Conservation (phyloP, 1,140 invertebrate species). For the Macrocentrus cingulum region DNA sequence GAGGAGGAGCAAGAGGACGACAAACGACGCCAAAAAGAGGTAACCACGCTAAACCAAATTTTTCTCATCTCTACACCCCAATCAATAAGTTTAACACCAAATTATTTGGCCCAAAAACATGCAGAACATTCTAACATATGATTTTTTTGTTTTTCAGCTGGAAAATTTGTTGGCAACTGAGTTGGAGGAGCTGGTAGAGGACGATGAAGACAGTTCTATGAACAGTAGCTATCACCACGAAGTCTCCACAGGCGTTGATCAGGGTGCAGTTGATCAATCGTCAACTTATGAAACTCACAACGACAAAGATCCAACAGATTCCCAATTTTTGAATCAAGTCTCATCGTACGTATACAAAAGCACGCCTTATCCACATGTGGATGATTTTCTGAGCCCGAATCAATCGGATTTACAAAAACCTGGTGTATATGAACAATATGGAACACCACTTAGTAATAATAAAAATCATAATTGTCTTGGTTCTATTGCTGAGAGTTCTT, state of each 20-base stretch:
- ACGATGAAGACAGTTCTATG: slow-evolving; percentile 45
- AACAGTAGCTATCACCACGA: slow-evolving; percentile 48
- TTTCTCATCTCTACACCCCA: too few relatives aligned
- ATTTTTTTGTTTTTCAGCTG: slow-evolving; percentile 35
- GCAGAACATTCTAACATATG: background rate
- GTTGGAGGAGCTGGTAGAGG: slow-evolving; percentile 50
- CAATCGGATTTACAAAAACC: slow-evolving; percentile 37
- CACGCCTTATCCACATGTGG: slow-evolving; percentile 27
- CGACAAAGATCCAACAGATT: slow-evolving; percentile 31
- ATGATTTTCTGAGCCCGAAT: slow-evolving; percentile 26
- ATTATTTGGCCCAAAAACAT: too few relatives aligned
- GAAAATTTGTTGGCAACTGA: slow-evolving; percentile 43
- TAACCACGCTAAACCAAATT: slow-evolving; percentile 30
- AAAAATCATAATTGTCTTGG: slow-evolving; percentile 26
- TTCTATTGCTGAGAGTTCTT: slow-evolving; percentile 34
- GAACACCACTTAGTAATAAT: slow-evolving; percentile 36
- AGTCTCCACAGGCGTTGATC: slow-evolving; percentile 34
- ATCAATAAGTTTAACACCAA: background rate
- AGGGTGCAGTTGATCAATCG: slow-evolving; percentile 24
- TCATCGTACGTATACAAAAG: slow-evolving; percentile 13
- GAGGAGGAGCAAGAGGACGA: slow-evolving; percentile 53
- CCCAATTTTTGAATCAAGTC: slow-evolving; percentile 37
- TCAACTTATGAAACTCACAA: slow-evolving; percentile 23
- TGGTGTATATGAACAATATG: slow-evolving; percentile 28
- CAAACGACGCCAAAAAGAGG: slow-evolving; percentile 49